These are phyloP conservation scores for Dasysyrphus tricinctus DNA, from an alignment of 2,888 invertebrate species.

Conservation along the genomic window DNA sequence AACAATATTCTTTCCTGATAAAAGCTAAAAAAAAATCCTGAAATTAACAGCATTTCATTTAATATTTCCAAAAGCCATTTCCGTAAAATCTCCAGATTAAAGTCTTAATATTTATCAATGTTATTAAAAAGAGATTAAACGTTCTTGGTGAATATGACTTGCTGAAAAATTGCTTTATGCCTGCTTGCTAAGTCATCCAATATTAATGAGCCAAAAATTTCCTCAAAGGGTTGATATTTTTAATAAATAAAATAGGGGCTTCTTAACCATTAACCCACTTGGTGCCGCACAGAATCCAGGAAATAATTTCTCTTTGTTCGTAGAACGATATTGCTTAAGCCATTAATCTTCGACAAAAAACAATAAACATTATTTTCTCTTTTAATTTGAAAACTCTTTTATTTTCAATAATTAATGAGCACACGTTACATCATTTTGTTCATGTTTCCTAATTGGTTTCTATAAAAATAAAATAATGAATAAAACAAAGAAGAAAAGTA, in stretches of 20 bases:
- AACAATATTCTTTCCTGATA: background rate
- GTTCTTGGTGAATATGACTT: background rate
- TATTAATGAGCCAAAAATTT: constrained; percentile 9
- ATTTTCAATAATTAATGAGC: constrained; percentile 21
- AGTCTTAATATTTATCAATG: background rate
- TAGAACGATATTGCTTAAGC: background rate
- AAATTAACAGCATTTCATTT: background rate
- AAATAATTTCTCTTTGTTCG: background rate
- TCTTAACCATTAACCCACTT: background rate
- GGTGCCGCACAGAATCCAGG: background rate
- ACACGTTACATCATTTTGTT: constrained; percentile 11
- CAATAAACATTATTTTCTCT: background rate
- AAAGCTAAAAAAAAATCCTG: background rate
- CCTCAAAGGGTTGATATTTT: background rate
- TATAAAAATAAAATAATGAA: background rate
- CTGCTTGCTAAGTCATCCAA: background rate
- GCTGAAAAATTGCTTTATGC: background rate
- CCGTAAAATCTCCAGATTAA: background rate
- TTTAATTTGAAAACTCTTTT: constrained; percentile 24
- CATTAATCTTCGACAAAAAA: constrained; percentile 21
- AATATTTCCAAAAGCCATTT: background rate
- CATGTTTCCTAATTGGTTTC: constrained; percentile 40
- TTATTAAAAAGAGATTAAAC: constrained; percentile 11
- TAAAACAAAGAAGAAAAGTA: background rate
- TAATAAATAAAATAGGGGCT: background rate